A percentile compares a stretch with the other conserved stretches of the same genome.
Conservation (phyloP, 53 echinoderm and acorn worm species). For the Hippasteria phrygiana region DNA sequence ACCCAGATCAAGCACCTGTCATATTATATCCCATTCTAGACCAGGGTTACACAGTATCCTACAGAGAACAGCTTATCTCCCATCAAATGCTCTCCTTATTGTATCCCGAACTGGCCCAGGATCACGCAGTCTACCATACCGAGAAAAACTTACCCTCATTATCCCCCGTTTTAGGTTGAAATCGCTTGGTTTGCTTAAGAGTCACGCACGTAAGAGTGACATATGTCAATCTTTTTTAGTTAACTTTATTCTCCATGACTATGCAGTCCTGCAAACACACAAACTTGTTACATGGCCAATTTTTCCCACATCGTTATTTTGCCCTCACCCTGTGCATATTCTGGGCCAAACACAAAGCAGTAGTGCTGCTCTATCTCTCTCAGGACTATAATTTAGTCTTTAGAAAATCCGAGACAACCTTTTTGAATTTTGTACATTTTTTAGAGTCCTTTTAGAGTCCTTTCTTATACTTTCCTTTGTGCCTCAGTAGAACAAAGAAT, state of each 20-base stretch:
- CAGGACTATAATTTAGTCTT: neutral
- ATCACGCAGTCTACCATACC: no score
- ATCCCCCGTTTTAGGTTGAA: no score
- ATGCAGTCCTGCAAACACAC: no score
- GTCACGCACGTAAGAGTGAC: no score
- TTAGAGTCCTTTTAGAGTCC: neutral
- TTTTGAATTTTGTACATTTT: constrained; percentile 14
- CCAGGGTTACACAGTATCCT: neutral
- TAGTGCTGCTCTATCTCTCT: constrained; percentile 8
- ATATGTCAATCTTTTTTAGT: no score
- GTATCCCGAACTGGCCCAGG: neutral
- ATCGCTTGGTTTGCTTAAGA: no score
- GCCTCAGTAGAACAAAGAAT: neutral
- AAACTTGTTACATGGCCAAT: no score
- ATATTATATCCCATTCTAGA: neutral
- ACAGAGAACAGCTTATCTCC: neutral
- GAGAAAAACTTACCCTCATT: no score
- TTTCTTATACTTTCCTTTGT: neutral
- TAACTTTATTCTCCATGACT: no score
- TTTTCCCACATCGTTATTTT: no score
- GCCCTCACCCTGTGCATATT: no score
- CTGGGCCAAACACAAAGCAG: neutral
- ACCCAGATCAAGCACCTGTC: neutral
- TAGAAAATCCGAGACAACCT: neutral
- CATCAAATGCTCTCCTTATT: neutral